Percentiles rank a stretch among this genome's conserved stretches.
phyloP scores from a whole-genome alignment of 2,113 vertebrate genomes.

The Hypomesus transpacificus region DNA sequence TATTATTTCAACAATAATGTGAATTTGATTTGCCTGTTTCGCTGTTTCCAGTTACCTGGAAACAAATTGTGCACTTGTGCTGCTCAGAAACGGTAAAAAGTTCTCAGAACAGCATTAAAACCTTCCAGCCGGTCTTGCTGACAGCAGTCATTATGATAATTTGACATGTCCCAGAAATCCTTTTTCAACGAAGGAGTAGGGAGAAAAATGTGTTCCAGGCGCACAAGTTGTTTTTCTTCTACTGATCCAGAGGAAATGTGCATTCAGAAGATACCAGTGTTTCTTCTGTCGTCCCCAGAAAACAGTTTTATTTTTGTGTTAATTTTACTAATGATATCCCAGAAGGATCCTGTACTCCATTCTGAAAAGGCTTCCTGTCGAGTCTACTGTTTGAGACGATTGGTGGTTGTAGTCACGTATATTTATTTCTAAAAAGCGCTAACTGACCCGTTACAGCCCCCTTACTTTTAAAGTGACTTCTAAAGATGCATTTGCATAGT shows the following conservation, averaged over 20 bases:
- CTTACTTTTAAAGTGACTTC: conserved; percentile 20
- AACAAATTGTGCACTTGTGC: not conserved
- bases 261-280: conserved; percentile 36
- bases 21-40: not conserved
- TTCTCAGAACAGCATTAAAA: conserved; percentile 24
- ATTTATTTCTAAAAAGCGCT: conserved; percentile 40
- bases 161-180: conserved; percentile 46
- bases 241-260: conserved; percentile 42
- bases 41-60: conserved; percentile 2
- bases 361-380: conserved; percentile 21
- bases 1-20: conserved; percentile 13
- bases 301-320: conserved; percentile 51
- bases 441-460: conserved; percentile 26
- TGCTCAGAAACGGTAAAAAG: conserved; percentile 20
- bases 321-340: conserved; percentile 64
- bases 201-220: conserved; percentile 13
- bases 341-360: conserved; percentile 35
- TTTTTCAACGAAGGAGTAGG: conserved; percentile 16
- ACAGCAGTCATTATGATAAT: conserved; percentile 58
- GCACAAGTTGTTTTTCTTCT: not conserved
- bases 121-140: conserved; percentile 30
- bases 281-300: conserved; percentile 42
- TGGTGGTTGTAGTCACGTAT: conserved; percentile 14
- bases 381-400: conserved; percentile 28
- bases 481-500: conserved; percentile 23